These are phyloP conservation scores for Caenorhabditis sinica DNA, from an alignment of 2,888 invertebrate species.

Conservation along the genomic window DNA sequence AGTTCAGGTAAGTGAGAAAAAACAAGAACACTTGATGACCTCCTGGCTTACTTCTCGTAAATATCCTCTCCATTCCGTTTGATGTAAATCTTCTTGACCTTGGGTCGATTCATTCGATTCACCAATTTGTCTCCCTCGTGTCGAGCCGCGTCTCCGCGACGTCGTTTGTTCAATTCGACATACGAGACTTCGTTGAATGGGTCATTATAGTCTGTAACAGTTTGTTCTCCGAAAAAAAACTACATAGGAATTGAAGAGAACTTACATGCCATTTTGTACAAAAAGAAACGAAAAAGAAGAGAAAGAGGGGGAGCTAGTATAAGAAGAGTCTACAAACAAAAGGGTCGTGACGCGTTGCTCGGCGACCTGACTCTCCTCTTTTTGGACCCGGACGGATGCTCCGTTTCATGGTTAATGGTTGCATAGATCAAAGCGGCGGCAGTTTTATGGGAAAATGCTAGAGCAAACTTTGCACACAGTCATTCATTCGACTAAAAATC, in stretches of 20 bases:
- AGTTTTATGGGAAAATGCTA: conserved; percentile 9
- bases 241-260: background rate
- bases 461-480: conserved; percentile 19
- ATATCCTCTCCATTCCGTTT: conserved; percentile 73
- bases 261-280: conserved; percentile 55
- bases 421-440: conserved; percentile 14
- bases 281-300: conserved; percentile 14
- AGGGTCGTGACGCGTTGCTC: conserved; percentile 48
- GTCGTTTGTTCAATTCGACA: conserved; percentile 77
- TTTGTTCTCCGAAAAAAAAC: background rate
- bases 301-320: conserved; percentile 14
- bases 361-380: conserved; percentile 26
- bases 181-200: conserved; percentile 77
- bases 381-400: conserved; percentile 21
- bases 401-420: conserved; percentile 19
- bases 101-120: conserved; percentile 70
- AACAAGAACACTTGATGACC: conserved; percentile 47
- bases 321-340: conserved; percentile 30
- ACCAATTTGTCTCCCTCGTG: conserved; percentile 70
- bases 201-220: conserved; percentile 62
- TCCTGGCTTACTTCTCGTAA: conserved; percentile 66
- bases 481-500: background rate
- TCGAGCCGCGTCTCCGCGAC: conserved; percentile 72
- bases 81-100: conserved; percentile 73
- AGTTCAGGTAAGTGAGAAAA: background rate